Conservation (phyloP, 1,140 invertebrate species). For the Oedothorax gibbosus region DNA sequence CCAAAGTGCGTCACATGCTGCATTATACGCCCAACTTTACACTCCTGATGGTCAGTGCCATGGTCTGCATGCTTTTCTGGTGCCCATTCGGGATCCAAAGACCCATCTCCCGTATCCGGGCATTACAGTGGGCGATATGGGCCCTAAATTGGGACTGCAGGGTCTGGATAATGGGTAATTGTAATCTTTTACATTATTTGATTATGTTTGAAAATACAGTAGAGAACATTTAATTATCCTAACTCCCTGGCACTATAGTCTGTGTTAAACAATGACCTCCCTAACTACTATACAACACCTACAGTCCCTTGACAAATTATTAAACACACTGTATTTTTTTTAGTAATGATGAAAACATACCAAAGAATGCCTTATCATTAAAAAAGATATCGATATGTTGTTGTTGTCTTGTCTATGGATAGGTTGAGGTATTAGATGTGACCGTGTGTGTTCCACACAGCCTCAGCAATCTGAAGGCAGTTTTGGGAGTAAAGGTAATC, state of each 20-base stretch:
- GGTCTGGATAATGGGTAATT: slow-evolving; percentile 88
- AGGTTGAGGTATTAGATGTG: too few species aligned
- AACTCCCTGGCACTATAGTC: not conserved
- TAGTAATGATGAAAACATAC: too few species aligned
- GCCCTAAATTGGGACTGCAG: slow-evolving; percentile 88
- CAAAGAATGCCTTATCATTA: too few species aligned
- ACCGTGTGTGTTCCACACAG: too few species aligned
- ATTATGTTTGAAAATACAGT: not conserved
- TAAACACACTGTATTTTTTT: too few species aligned
- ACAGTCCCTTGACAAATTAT: too few species aligned
- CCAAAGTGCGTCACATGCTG: slow-evolving; percentile 86
- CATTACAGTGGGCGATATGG: slow-evolving; percentile 86
- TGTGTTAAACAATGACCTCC: too few species aligned
- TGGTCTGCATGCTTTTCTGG: slow-evolving; percentile 87
- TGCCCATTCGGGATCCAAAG: slow-evolving; percentile 82
- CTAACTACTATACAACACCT: too few species aligned
- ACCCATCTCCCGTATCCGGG: slow-evolving; percentile 81
- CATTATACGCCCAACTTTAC: slow-evolving; percentile 90
- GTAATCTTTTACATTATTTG: slow-evolving; percentile 17
- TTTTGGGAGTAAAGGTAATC: too few species aligned
- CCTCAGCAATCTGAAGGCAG: too few species aligned
- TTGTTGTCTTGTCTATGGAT: too few species aligned
- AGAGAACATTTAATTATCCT: not conserved
- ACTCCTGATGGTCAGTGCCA: slow-evolving; percentile 84
- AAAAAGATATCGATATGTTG: too few species aligned